A percentile compares a stretch with the other conserved stretches of the same genome.
Evolutionary conservation across 1,140 invertebrate species (phyloP).

Genomic region (Scylla paramamosain): DNA sequence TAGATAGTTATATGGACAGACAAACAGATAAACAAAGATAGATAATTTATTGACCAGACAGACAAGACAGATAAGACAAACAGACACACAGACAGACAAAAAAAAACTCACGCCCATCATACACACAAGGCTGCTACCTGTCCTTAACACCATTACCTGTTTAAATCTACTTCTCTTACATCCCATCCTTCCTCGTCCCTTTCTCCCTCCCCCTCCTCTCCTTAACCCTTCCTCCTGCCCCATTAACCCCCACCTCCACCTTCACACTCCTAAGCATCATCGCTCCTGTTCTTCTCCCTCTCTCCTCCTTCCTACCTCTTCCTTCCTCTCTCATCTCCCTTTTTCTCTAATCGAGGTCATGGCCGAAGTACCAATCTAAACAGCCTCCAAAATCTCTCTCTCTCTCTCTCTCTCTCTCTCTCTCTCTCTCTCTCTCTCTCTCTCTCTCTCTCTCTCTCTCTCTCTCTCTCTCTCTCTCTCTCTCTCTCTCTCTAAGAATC

Average conservation of each 20-base stretch:
- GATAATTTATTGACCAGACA: background rate
- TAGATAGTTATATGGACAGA: background rate
- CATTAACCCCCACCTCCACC: no score
- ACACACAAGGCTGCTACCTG: no score
- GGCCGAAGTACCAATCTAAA: no score
- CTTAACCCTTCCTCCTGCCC: no score
- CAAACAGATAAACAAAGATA: background rate
- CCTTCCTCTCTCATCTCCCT: background rate
- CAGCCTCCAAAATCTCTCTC: background rate
- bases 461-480: background rate
- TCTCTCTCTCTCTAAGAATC: background rate
- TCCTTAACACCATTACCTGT: no score
- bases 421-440: background rate
- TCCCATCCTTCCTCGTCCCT: background rate
- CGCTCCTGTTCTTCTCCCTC: background rate
- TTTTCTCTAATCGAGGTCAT: background rate
- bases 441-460: background rate
- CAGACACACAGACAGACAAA: background rate
- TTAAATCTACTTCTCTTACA: background rate
- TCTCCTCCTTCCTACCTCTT: background rate
- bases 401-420: background rate
- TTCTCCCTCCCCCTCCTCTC: background rate
- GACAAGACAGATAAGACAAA: no score
- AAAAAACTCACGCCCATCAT: no score
- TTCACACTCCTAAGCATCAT: no score